Conservation (phyloP, 37 sponge, comb jelly and placozoan species). For the Theonella swinhoei region DNA sequence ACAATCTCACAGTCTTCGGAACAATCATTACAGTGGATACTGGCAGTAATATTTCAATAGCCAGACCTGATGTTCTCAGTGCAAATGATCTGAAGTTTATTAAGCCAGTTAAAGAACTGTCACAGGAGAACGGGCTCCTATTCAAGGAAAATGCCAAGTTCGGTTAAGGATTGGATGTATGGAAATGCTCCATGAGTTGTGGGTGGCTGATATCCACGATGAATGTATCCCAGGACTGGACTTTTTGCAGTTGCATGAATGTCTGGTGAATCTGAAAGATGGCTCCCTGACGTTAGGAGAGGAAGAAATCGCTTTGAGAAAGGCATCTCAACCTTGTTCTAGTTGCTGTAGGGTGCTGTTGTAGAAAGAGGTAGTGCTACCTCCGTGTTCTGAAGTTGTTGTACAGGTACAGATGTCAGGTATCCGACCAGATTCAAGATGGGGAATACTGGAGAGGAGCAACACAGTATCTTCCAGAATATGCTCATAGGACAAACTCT, state of each 20-base stretch:
- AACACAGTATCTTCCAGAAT: too few relatives aligned
- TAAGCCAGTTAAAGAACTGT: constrained; percentile 31
- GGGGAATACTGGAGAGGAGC: too few relatives aligned
- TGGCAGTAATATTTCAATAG: constrained; percentile 32
- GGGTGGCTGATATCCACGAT: constrained; percentile 43
- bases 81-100: too few relatives aligned
- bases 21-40: constrained; percentile 38
- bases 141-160: not conserved
- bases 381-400: not conserved
- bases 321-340: not conserved
- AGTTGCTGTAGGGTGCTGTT: not conserved
- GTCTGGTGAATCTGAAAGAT: constrained; percentile 20
- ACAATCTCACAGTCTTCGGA: constrained; percentile 25
- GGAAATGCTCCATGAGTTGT: constrained; percentile 2
- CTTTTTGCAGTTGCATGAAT: constrained; percentile 25
- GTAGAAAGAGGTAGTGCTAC: not conserved
- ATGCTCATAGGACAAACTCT: too few relatives aligned
- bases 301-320: constrained; percentile 11
- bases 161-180: constrained; percentile 14
- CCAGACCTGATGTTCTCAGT: constrained; percentile 1
- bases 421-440: too few relatives aligned
- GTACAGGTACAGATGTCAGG: not conserved
- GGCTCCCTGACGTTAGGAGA: not conserved
- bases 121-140: constrained; percentile 25
- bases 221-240: constrained; percentile 34